These are phyloP conservation scores for Phytoseiulus persimilis DNA, from an alignment of 2,888 invertebrate species.

Conservation along the genomic window DNA sequence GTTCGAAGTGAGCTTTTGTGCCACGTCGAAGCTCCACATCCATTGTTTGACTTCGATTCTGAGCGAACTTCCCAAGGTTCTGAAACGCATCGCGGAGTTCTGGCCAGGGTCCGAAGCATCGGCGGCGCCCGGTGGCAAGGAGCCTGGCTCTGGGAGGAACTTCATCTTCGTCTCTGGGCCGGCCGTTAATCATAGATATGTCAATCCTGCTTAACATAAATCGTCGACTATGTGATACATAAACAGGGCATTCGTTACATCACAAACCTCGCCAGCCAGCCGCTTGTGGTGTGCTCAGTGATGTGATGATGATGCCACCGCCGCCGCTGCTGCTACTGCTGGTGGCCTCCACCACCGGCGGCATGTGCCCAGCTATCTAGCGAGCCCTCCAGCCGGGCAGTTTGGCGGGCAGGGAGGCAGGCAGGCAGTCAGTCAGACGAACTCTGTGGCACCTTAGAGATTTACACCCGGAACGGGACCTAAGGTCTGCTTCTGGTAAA, in stretches of 20 bases:
- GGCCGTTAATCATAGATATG: not conserved
- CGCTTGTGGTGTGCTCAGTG: not conserved
- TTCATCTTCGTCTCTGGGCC: not conserved
- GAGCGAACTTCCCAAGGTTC: too few species aligned
- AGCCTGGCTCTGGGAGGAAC: not conserved
- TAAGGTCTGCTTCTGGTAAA: not conserved
- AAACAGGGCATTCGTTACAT: not conserved
- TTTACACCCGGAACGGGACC: slow-evolving; percentile 5
- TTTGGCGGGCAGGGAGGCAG: not conserved
- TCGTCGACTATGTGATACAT: not conserved
- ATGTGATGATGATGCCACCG: not conserved
- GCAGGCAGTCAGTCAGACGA: not conserved
- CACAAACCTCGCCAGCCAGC: not conserved
- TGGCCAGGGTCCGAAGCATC: too few species aligned
- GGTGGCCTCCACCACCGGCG: not conserved
- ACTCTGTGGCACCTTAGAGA: not conserved
- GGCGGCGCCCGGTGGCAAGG: too few species aligned
- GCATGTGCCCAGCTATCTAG: not conserved
- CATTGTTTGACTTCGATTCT: too few species aligned
- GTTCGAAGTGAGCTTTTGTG: not conserved
- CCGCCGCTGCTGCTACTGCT: not conserved
- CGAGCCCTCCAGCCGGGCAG: not conserved
- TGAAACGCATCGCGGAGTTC: too few species aligned
- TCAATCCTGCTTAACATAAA: not conserved
- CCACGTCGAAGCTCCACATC: too few species aligned